phyloP scores from a whole-genome alignment of 2,113 vertebrate species.

The Cranoglanis bouderius region DNA sequence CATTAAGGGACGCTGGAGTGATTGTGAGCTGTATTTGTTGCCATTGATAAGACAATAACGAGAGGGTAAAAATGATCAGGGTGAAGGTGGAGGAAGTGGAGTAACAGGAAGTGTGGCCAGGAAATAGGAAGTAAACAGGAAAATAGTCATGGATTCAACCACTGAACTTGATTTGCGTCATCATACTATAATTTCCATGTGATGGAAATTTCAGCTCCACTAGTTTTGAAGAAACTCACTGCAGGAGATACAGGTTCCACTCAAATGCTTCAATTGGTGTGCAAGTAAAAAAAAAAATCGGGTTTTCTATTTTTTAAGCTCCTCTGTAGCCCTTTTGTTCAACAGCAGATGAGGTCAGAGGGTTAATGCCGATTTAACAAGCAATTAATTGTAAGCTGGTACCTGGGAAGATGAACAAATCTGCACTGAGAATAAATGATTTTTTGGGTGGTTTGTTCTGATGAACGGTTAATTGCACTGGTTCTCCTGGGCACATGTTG shows the following conservation, averaged over 20 bases:
- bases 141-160: neutral
- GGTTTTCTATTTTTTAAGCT: constrained; percentile 12
- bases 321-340: constrained; percentile 51
- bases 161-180: neutral
- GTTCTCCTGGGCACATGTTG: constrained; percentile 59
- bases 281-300: neutral
- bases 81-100: neutral
- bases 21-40: neutral
- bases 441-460: constrained; percentile 65
- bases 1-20: neutral
- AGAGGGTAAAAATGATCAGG: neutral
- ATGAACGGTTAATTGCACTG: constrained; percentile 65
- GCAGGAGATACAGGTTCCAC: neutral
- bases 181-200: no score
- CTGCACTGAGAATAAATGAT: constrained; percentile 49
- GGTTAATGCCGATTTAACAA: constrained; percentile 72
- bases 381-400: constrained; percentile 66
- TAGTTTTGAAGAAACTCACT: neutral
- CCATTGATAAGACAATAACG: neutral
- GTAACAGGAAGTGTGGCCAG: neutral
- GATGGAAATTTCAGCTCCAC: neutral
- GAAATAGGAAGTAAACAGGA: neutral
- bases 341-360: constrained; percentile 60
- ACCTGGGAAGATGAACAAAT: constrained; percentile 55
- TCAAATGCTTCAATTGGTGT: neutral